phyloP scores from a whole-genome alignment of 2,888 invertebrate species.

The Microchrysa polita region DNA sequence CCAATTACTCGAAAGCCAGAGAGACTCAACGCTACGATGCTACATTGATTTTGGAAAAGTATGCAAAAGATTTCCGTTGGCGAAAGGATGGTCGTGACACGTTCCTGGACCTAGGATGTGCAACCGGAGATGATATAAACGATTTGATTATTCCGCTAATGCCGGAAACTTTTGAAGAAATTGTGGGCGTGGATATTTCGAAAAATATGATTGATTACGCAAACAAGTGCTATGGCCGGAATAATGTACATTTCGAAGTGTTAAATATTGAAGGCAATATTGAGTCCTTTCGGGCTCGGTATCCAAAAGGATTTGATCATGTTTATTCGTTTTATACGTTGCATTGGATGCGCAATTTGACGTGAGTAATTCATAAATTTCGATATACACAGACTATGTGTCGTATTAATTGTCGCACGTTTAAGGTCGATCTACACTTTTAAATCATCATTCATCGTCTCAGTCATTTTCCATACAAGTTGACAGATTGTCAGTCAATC shows the following conservation, averaged over 20 bases:
- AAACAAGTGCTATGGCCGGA: slow-evolving; percentile 65
- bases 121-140: slow-evolving; percentile 75
- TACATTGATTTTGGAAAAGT: slow-evolving; percentile 72
- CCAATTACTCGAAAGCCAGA: slow-evolving; percentile 68
- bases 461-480: no score
- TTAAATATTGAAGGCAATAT: slow-evolving; percentile 69
- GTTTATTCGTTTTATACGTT: slow-evolving; percentile 81
- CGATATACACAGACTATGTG: no score
- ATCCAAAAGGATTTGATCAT: slow-evolving; percentile 70
- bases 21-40: slow-evolving; percentile 75
- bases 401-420: no score
- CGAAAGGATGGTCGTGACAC: slow-evolving; percentile 65
- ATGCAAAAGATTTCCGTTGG: slow-evolving; percentile 69
- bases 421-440: no score
- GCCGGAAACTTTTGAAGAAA: slow-evolving; percentile 65
- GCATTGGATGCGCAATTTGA: slow-evolving; percentile 81
- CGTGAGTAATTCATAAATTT: slow-evolving; percentile 66
- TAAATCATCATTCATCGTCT: no score
- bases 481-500: no score
- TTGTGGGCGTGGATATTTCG: slow-evolving; percentile 77
- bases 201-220: slow-evolving; percentile 77
- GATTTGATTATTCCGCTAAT: slow-evolving; percentile 71
- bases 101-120: slow-evolving; percentile 78
- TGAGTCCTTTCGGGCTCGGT: slow-evolving; percentile 63
- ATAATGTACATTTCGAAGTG: slow-evolving; percentile 65